phyloP scores from a whole-genome alignment of 2,797 vertebrate genomes.

The Chelidonichthys spinosus region DNA sequence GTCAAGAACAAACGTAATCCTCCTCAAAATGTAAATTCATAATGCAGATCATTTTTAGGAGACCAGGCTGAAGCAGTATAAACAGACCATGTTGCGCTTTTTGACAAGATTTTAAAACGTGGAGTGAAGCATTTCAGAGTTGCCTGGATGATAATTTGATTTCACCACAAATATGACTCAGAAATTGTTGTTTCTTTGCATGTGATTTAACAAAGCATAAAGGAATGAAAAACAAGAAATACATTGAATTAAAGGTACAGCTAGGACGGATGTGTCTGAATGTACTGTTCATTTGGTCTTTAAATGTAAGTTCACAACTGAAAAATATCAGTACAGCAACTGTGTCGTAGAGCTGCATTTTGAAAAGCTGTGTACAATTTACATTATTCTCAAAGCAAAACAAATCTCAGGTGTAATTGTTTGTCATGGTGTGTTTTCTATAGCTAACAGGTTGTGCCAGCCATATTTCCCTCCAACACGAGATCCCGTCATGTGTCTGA shows the following conservation, averaged over 20 bases:
- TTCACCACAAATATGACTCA: no score
- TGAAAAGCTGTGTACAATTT: background rate
- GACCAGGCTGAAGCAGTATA: no score
- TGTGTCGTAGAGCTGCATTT: background rate
- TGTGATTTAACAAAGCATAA: no score
- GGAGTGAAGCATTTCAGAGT: no score
- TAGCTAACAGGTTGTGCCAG: background rate
- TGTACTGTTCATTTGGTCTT: background rate
- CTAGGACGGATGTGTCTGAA: background rate
- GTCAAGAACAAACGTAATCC: no score
- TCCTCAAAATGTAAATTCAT: no score
- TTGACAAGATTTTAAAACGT: no score
- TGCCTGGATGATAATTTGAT: no score
- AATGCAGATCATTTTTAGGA: no score
- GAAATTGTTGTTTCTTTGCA: no score
- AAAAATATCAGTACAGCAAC: background rate
- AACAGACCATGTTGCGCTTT: no score
- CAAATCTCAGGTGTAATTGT: background rate
- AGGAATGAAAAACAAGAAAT: background rate
- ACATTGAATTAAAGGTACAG: background rate
- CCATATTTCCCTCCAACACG: conserved; percentile 3
- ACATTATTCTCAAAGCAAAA: background rate
- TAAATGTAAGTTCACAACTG: background rate
- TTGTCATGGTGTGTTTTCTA: background rate
- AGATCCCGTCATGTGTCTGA: background rate